Base-by-base conservation (phyloP, 2,113 vertebrate species). In the Takifugu flavidus region DNA sequence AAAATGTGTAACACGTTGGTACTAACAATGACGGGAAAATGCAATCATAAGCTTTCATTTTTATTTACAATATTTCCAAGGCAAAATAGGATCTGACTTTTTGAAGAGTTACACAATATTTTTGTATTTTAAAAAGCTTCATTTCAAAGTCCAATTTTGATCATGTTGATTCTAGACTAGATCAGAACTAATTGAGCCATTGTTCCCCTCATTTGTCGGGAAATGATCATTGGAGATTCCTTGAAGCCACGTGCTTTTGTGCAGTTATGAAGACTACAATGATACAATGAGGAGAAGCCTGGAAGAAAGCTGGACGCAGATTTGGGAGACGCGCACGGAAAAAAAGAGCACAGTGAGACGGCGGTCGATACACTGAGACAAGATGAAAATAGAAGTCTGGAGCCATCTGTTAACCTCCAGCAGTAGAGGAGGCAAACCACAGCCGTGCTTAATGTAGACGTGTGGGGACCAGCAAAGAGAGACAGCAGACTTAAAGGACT, bases 371-470 rank as follows among this genome's bases (percentile, higher is more conserved):
- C 70, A 70, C 54, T 72, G 42, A 80, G 62, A 80, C 69, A 59
- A 77, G 77, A 79, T 66, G 74, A 72, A 72, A 74, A 71, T 72
- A 65, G 72, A 80, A 68, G 74, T 65, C 69, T 62, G 61, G 58
- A 81, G 58, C 78, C 74, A 60, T 65, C 56, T 13, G 59, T 75
- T 82, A 70, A 67, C 72, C 72, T 77, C 53, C 54, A 69, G 65
- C 62, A 73, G 56, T 66, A 47, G 65, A 71, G 62, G 74, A 85
- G 78, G 77, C 66, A 52, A 78, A 79, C 77, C 80, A 83, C 73
- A 66, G 66, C 77, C 28, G 51, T 70, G 75, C 71, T 79, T 75
- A 84, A 79, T 69, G 68, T 73, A 76, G 82, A 85, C 80, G 70
- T 83, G 75, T 79, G 69, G 67, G 84, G 76, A 84, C 78, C 75